Conservation (phyloP, 2,888 invertebrate genomes). For the Hypolimnas misippus region DNA sequence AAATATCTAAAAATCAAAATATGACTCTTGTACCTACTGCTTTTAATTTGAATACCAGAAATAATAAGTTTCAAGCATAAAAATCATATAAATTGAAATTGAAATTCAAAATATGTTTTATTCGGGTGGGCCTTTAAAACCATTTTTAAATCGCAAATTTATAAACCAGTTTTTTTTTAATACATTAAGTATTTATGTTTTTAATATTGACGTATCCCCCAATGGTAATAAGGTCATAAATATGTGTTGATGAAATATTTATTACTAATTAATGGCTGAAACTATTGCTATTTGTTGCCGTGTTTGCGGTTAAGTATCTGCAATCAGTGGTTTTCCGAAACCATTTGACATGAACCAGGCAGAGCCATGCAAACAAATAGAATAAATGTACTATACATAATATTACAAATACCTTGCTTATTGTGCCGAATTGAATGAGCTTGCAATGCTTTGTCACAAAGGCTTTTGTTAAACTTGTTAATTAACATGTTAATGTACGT, state of each 20-base stretch:
- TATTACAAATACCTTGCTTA: not conserved
- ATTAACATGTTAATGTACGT: not conserved
- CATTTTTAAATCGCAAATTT: too few relatives aligned
- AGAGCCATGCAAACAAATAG: not conserved
- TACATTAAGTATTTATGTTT: too few relatives aligned
- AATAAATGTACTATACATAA: not conserved
- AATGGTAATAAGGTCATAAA: not conserved
- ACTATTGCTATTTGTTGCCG: not conserved
- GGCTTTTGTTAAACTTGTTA: not conserved
- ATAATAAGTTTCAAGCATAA: too few relatives aligned
- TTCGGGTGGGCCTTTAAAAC: too few relatives aligned
- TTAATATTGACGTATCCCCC: too few relatives aligned
- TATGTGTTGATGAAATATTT: not conserved
- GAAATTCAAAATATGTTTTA: too few relatives aligned
- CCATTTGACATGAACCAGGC: not conserved
- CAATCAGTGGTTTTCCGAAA: not conserved
- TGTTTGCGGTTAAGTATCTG: slow-evolving; percentile 1
- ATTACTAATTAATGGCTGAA: not conserved
- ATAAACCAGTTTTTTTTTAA: too few relatives aligned
- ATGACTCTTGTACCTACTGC: too few relatives aligned
- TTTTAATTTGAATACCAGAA: too few relatives aligned
- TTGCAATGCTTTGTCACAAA: not conserved
- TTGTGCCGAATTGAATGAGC: not conserved
- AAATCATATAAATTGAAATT: too few relatives aligned
- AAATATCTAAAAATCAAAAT: too few relatives aligned